Evolutionary conservation across 2,797 vertebrate genomes (phyloP), one percentile per base, ranked within the genome.

Genomic region (Notolepis coatsorum): DNA sequence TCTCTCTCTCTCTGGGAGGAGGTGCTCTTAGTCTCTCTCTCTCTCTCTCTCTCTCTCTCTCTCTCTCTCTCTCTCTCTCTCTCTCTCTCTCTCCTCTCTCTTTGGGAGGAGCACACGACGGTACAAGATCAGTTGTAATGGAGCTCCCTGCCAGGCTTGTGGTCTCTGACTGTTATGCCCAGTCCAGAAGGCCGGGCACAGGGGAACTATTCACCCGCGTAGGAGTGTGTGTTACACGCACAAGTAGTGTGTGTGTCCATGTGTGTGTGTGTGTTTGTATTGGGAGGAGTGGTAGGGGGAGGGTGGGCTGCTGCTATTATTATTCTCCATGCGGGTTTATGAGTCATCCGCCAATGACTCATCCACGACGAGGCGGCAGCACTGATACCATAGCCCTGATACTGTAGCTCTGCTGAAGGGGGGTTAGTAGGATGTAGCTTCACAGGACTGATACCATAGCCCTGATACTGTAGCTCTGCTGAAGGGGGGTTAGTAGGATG

Each of bases 301-400:
- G 50, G 42, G 53, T 23, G 45, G 46, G 49, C 25, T 56, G 41
- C n/a, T 61, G 66, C 73, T 84, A 77, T 79, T 77, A 64, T 76
- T 82, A 73, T 71, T 84, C 74, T 61, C 51, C 17, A 50, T 59
- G 61, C 61, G 64, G 71, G 66, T 64, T 74, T 76, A 50, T 84
- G 82, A 84, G 63, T 82, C 77, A 84, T 84, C 67, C 38, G 50
- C 24, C 48, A 73, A 42, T 79, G 78, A 84, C 76, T 84, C 79
- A 84, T 81, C 61, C 79, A 73, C 74, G 61, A 59, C 43, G 45
- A 57, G 12, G 69, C 54, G 53, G 51, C 60, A 43, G 59, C 54
- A 70, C 71, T n/a, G n/a, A n/a, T n/a, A n/a, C n/a, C n/a, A n/a
- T n/a, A n/a, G n/a, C n/a, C n/a, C n/a, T n/a, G n/a, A n/a, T n/a